Conservation (phyloP, 2,888 invertebrate species). For the Protonemura montana region DNA sequence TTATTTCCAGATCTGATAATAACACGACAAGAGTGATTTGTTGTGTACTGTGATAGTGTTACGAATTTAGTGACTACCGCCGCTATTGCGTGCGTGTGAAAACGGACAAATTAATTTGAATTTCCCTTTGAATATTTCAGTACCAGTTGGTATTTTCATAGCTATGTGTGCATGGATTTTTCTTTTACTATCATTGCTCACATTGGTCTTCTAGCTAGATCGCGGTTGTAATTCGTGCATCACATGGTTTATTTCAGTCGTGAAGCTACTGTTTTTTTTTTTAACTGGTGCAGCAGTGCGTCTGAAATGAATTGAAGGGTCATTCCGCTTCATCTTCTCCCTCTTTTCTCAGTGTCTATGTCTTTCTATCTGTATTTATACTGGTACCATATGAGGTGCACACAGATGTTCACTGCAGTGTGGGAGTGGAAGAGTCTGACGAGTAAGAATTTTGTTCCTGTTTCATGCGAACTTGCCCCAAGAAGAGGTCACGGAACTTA, state of each 20-base stretch:
- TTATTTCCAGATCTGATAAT: background rate
- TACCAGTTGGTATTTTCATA: background rate
- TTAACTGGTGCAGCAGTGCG: background rate
- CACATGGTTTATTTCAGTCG: constrained; percentile 7
- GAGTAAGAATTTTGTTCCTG: background rate
- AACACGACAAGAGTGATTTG: background rate
- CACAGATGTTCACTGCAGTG: background rate
- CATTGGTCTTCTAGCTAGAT: background rate
- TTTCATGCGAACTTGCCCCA: background rate
- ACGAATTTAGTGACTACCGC: no score
- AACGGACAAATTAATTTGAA: background rate
- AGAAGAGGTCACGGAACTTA: background rate
- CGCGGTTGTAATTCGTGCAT: background rate
- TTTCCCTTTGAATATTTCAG: background rate
- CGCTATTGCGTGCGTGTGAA: background rate
- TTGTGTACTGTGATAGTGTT: background rate
- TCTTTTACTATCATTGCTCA: background rate
- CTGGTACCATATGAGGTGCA: background rate
- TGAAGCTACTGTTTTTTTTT: constrained; percentile 12
- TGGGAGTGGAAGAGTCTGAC: background rate
- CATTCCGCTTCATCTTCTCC: background rate
- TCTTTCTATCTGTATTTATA: background rate
- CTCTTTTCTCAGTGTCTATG: background rate
- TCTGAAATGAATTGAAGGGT: background rate
- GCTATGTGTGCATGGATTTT: background rate